Conservation (phyloP, 2,797 vertebrate genomes). For the Microctenopoma stevenorrisi region DNA sequence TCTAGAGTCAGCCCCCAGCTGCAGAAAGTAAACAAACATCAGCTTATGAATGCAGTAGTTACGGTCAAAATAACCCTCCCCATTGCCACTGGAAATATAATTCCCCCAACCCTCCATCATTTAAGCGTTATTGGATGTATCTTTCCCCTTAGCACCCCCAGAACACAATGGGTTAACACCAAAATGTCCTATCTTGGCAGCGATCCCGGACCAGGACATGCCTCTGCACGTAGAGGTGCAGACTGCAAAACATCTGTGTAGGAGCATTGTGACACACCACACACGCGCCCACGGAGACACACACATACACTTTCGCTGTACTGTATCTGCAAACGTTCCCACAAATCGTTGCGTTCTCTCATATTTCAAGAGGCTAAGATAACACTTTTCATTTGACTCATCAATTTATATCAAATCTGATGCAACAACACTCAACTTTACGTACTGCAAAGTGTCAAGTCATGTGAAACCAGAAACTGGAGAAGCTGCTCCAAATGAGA, state of each 20-base stretch:
- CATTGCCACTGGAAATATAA: slow-evolving; percentile 7
- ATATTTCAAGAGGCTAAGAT: slow-evolving; percentile 42
- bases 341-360: slow-evolving; percentile 33
- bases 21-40: slow-evolving; percentile 38
- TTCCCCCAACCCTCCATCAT: slow-evolving; percentile 14
- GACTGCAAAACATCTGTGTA: slow-evolving; percentile 90
- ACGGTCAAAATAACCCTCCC: slow-evolving; percentile 53
- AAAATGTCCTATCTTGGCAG: slow-evolving; percentile 86
- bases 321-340: slow-evolving; percentile 1
- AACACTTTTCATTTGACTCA: slow-evolving; percentile 34
- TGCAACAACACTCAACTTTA: slow-evolving; percentile 11
- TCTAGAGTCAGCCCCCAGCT: slow-evolving; percentile 28
- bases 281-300: slow-evolving; percentile 24
- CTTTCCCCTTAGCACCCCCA: slow-evolving; percentile 29
- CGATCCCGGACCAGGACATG: slow-evolving; percentile 87
- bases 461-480: slow-evolving; percentile 24
- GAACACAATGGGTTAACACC: slow-evolving; percentile 84
- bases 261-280: slow-evolving; percentile 67
- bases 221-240: slow-evolving; percentile 87
- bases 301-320: slow-evolving; percentile 29
- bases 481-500: slow-evolving; percentile 14
- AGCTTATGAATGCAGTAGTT: slow-evolving; percentile 27
- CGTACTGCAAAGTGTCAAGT: slow-evolving; percentile 37
- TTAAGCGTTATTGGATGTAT: slow-evolving; percentile 21
- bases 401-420: slow-evolving; percentile 30